Base-by-base conservation (phyloP, 1,140 invertebrate genomes). In the Gonioctena quinquepunctata region DNA sequence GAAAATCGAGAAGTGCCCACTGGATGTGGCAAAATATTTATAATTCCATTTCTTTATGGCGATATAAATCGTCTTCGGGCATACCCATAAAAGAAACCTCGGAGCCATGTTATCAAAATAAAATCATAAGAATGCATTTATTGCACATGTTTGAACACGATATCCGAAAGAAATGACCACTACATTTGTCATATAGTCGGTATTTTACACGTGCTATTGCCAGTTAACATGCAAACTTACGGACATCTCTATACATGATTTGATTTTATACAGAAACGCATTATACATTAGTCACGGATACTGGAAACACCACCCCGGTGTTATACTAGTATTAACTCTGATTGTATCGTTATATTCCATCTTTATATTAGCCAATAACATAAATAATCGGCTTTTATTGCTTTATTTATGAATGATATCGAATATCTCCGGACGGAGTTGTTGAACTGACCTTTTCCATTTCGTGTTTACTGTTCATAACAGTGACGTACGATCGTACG, bases 241-340 rank as follows among this genome's bases (percentile, higher is more conserved):
- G 64, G 64, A 66, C 64, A 66, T 66, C 64, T 66, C 64, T 66
- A 66, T 66, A 66, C 27, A 66, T 27, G 52, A 66, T 66, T 66
- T 66, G 64, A 66, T 66, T 66, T 66, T 66, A 66, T 66, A 52
- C 52, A 66, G 23, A 66, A 56, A 56, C 64, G 27, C 52, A 66
- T 66, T 57, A 28, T 54, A 66, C 49, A 66, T 27, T 63, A 49
- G 42, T 63, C 61, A 63, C 7, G 61, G 42, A 63, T 33, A 25
- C 27, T 63, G 61, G 61, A 63, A 63, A 63, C 61, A 63, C 61
- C 61, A 28, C 61, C 61, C 61, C 6, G 61, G 61, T 63, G 61
- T 63, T 63, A 63, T 63, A 63, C 42, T 63, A 49, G 61, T 63
- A 48, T 63, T 28, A 63, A 26, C 28, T 26, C 25, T 28, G 33